phyloP scores from a whole-genome alignment of 2,113 vertebrate genomes.

The Apaloderma vittatum region DNA sequence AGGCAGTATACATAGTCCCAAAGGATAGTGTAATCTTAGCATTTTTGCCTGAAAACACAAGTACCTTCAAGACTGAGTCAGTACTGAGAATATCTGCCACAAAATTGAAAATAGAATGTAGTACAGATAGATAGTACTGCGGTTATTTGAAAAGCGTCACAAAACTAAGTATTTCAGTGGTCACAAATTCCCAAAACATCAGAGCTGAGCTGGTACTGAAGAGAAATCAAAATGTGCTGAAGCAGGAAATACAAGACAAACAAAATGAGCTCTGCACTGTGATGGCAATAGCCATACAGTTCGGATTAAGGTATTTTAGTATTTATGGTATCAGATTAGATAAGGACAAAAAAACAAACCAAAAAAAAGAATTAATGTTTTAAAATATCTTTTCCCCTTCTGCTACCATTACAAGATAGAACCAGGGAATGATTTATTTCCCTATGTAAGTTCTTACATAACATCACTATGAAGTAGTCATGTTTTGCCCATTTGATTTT shows the following conservation, averaged over 20 bases:
- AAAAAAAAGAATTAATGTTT: not conserved
- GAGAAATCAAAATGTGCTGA: not conserved
- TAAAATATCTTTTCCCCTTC: not conserved
- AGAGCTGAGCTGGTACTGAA: not conserved
- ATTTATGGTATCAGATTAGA: not conserved
- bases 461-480: not conserved
- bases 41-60: constrained; percentile 13
- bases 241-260: not conserved
- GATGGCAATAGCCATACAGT: not conserved
- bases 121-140: not conserved
- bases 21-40: not conserved
- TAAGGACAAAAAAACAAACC: not conserved
- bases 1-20: not conserved
- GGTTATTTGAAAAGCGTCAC: not conserved
- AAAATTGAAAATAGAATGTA: not conserved
- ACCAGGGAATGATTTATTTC: not conserved
- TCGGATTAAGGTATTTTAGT: constrained; percentile 33
- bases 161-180: not conserved
- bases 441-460: constrained; percentile 23
- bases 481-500: constrained; percentile 3
- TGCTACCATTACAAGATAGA: not conserved
- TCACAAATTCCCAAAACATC: not conserved
- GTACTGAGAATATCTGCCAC: not conserved
- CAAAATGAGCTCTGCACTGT: not conserved
- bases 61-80: constrained; percentile 6